Conservation (phyloP, 2,888 invertebrate species). For the Bursaphelenchus okinawaensis region DNA sequence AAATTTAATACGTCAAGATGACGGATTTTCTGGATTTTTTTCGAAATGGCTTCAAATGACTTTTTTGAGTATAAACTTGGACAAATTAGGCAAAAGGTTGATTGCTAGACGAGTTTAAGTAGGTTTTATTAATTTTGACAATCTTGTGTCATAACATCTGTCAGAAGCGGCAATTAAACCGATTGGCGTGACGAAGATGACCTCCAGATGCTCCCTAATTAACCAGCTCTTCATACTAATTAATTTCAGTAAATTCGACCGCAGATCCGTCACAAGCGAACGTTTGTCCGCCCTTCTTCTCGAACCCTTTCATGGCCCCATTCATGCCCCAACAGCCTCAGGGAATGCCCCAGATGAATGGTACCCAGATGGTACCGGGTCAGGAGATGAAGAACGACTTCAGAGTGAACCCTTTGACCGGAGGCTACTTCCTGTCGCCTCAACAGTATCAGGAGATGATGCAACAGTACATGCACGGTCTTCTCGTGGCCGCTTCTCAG, state of each 20-base stretch:
- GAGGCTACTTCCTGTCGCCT: conserved; percentile 44
- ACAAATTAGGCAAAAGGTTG: no score
- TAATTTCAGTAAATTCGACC: neutral
- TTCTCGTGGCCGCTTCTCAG: conserved; percentile 6
- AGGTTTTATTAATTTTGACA: no score
- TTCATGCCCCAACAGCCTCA: conserved; percentile 40
- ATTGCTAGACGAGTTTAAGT: no score
- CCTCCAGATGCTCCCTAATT: no score
- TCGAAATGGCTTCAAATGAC: no score
- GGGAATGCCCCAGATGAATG: neutral
- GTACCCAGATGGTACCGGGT: neutral
- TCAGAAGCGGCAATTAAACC: no score
- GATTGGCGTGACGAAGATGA: no score
- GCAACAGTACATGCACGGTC: conserved; percentile 51
- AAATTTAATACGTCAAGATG: no score
- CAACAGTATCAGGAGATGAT: conserved; percentile 55
- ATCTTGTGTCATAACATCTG: no score
- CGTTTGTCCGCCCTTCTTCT: conserved; percentile 39
- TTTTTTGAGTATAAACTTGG: no score
- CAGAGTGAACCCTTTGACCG: conserved; percentile 24
- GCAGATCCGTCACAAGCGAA: neutral
- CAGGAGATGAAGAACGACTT: conserved; percentile 17
- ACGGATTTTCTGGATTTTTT: no score
- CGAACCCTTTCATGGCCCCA: conserved; percentile 55
- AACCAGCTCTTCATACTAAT: no score